Evolutionary conservation across 2,113 vertebrate species (phyloP), one percentile per base, ranked within the genome.

Genomic region (Lampris incognitus): DNA sequence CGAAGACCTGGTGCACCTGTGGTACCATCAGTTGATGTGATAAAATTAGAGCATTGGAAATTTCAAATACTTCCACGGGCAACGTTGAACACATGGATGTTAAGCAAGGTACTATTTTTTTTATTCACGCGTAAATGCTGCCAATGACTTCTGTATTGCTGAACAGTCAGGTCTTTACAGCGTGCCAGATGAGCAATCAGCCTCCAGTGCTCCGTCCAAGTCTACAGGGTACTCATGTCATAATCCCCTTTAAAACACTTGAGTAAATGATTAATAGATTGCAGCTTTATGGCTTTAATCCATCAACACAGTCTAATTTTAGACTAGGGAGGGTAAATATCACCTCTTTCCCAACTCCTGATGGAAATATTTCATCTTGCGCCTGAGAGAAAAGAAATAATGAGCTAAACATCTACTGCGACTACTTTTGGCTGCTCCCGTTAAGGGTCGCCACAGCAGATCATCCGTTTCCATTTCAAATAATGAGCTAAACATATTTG

Each of bases 281-380:
- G 82, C 57, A 66, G 55, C 69, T 86, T 88, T 78, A 82, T 73
- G 51, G 41, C 50, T 50, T 9, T 9, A 49, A 59, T 64, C 59
- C 55, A 73, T 87, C 73, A 72, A 36, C 38, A 63, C 6, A 55
- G 37, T 66, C 39, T 61, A 51, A 52, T 76, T 59, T 58, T 63
- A 64, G 50, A 42, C 48, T 61, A 39, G 41, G 50, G 39, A 37
- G 58, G 76, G 7, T 39, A 24, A 3, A 39, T 39, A 48, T 68
- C 24, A 9, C 40, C 9, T 9, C 9, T 13, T 38, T 6, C 10
- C 9, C 10, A 38, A 52, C 9, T 48, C 44, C 49, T 9, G 10
- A 46, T 65, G 13, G 13, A 6, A 3, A 36, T 49, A 64, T 64
- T 24, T 46, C 8, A 1, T 24, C 24, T 49, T 3, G 3, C 3